Base-by-base conservation (phyloP, 92 coral and sea anemone genomes). In the Phenganax stokvisi region DNA sequence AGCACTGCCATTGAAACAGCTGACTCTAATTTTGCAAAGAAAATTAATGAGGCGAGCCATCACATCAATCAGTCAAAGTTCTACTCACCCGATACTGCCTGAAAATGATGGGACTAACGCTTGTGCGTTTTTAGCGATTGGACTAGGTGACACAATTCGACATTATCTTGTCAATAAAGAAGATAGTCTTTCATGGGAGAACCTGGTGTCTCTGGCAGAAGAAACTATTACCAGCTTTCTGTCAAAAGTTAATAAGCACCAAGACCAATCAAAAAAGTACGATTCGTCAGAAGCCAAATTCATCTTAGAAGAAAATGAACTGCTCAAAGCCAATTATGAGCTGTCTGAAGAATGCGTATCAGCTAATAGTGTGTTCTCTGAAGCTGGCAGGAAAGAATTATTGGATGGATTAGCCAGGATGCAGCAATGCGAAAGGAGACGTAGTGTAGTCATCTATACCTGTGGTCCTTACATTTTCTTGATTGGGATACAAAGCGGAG, bases 101-200 rank as follows among this genome's bases (percentile, higher is more conserved):
- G 84, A 69, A 37, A 81, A 81, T 62, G 84, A 70, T 72, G 84
- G 76, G 70, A 81, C 84, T 12, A 75, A 75, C 67, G 64, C 80
- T 57, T 75, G 80, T 75, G 80, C 53, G 65, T 75, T 75, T 57
- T 69, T 81, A 71, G 77, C 84, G 17, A 17, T 81, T 57, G 76
- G 61, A 81, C 56, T 81, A 71, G 60, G 84, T 16, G 84, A 81
- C 61, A 66, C 76, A 31, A 58, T 81, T 64, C 55, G 54, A 64
- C 77, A 81, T 58, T 55, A n/a, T 29, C 54, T 81, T 30, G 12
- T 47, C 12, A 51, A 68, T 52, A 62, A 51, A 52, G 51, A 64
- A 47, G 44, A 67, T 51, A 37, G 47, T 37, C 27, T 81, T 54
- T 52, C 54, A 47, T 71, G 55, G 76, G 85, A 55, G 71, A 17